Percentiles rank a stretch among this genome's conserved stretches.
Conservation (phyloP, 1,140 invertebrate genomes). For the Leptoteleia sp. region DNA sequence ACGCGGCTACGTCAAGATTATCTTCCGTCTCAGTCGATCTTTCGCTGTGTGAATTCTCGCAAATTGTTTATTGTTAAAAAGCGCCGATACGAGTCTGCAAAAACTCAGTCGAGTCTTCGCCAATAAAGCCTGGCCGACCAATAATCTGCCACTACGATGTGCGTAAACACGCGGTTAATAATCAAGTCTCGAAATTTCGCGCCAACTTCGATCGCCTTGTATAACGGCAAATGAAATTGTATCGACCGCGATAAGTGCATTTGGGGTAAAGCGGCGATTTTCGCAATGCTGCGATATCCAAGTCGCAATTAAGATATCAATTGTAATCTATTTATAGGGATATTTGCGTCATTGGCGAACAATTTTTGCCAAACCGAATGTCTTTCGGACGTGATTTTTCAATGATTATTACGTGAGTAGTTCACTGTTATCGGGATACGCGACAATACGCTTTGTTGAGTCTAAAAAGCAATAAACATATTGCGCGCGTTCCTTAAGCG, state of each 20-base stretch:
- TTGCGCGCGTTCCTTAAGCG: neutral
- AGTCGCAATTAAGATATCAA: neutral
- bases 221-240: slow-evolving; percentile 2
- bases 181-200: slow-evolving; percentile 5
- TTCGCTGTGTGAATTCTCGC: slow-evolving; percentile 17
- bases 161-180: neutral
- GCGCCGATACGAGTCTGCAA: slow-evolving; percentile 12
- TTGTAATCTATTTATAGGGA: slow-evolving; percentile 19
- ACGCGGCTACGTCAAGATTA: slow-evolving; percentile 46
- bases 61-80: slow-evolving; percentile 46
- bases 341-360: slow-evolving; percentile 2
- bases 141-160: neutral
- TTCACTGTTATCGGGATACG: slow-evolving; percentile 10
- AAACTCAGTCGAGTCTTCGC: slow-evolving; percentile 11
- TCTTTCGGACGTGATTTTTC: slow-evolving; percentile 1
- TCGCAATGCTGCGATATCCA: neutral
- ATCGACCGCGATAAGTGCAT: neutral
- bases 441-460: slow-evolving; percentile 20
- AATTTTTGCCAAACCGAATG: slow-evolving; percentile 16
- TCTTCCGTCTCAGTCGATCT: slow-evolving; percentile 23
- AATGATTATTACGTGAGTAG: too few relatives aligned
- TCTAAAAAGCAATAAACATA: slow-evolving; percentile 29
- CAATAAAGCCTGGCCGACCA: slow-evolving; percentile 6
- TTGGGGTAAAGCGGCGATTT: neutral
- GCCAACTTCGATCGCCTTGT: neutral